Base-by-base conservation (phyloP, 2,113 vertebrate genomes). In the Saccopteryx bilineata region DNA sequence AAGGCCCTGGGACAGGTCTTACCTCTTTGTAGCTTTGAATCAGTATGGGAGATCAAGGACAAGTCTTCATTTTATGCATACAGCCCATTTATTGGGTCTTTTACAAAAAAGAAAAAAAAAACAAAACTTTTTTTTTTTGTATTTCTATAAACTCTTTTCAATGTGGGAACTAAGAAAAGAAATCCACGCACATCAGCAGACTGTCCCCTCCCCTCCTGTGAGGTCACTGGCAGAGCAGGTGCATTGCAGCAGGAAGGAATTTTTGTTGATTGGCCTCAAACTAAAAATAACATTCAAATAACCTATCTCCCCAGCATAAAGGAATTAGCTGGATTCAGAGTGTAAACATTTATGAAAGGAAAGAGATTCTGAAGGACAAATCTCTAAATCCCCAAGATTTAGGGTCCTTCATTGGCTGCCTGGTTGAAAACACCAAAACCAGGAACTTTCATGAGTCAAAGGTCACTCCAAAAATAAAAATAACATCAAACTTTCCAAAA, bases 321-420 rank as follows among this genome's bases (percentile, higher is more conserved):
- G 68, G 91, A 96, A 95, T 85, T 92, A 88, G n/a, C 28, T 66
- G 50, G 7, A 75, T 82, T 48, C 71, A 54, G 19, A 39, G 1
- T 46, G n/a, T 82, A 92, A 95, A 97, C 95, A 95, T 96, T 93
- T 88, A 96, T 94, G 91, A 96, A 87, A 90, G 61, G n/a, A 92
- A 50, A 54, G 13, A 21, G 7, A 75, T 92, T 46, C 28, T 86
- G 39, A 90, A 72, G 50, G 81, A 88, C 23, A 86, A 92, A 52
- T 86, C 72, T 94, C 56, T 92, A 85, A 97, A 85, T 94, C 76
- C 56, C 24, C 7, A 46, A 68, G 56, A 89, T 26, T 88, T n/a
- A n/a, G 9, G 79, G 91, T 86, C 52, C 17, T 79, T 92, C 18
- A 65, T 17, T 68, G 79, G 76, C 54, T 85, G 24, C 46, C 24